Evolutionary conservation across 2,888 invertebrate genomes (phyloP).

Genomic region (Acleris cristana): DNA sequence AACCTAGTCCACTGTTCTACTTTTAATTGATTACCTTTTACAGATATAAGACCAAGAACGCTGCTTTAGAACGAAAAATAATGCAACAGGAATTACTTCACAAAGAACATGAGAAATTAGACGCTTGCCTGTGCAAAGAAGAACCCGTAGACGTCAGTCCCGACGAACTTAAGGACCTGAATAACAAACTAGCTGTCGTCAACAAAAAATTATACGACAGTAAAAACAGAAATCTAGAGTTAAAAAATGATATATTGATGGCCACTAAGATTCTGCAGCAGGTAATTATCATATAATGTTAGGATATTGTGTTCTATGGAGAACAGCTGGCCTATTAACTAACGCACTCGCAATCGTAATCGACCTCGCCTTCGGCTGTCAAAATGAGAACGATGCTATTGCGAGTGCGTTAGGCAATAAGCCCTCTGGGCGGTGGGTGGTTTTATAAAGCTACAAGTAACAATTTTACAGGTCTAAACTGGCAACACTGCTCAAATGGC

Average conservation of each 20-base stretch:
- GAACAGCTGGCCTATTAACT: too few relatives aligned
- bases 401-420: too few relatives aligned
- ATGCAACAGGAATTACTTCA: slow-evolving; percentile 69
- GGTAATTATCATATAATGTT: slow-evolving; percentile 24
- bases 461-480: too few relatives aligned
- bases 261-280: slow-evolving; percentile 89
- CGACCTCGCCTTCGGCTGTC: too few relatives aligned
- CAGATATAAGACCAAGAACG: slow-evolving; percentile 82
- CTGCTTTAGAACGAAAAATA: slow-evolving; percentile 79
- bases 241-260: slow-evolving; percentile 88
- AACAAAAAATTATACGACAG: slow-evolving; percentile 87
- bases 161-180: slow-evolving; percentile 83
- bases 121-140: slow-evolving; percentile 70
- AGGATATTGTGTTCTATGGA: too few relatives aligned
- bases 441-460: too few relatives aligned
- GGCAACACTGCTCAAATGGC: too few relatives aligned
- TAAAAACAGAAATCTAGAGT: slow-evolving; percentile 86
- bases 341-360: too few relatives aligned
- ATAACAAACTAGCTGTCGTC: slow-evolving; percentile 84
- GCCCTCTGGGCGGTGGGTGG: too few relatives aligned
- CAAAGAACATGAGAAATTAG: slow-evolving; percentile 66
- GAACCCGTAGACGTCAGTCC: slow-evolving; percentile 70
- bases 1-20: too few relatives aligned
- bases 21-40: background rate
- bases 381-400: too few relatives aligned